Evolutionary conservation across 1,140 invertebrate species (phyloP).

Genomic region (Atta colombica): DNA sequence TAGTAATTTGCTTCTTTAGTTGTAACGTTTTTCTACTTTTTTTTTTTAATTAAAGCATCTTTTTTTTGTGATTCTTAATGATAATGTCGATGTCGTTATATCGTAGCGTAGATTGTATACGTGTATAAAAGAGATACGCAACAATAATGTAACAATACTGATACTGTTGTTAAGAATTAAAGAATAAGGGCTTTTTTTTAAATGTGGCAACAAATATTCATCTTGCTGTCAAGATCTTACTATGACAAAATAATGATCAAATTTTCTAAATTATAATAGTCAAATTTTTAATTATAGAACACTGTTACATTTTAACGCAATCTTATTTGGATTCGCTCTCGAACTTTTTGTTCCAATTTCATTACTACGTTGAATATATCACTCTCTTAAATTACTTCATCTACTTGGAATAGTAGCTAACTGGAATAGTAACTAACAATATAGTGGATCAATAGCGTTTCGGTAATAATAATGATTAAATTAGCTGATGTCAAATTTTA

Average conservation of each 20-base stretch:
- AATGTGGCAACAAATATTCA: not conserved
- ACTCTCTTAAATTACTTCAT: not conserved
- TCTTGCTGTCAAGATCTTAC: not conserved
- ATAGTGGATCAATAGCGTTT: not conserved
- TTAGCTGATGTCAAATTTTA: not conserved
- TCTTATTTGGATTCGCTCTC: not conserved
- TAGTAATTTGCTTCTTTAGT: not conserved
- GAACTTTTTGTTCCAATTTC: not conserved
- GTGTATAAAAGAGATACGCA: too few species aligned
- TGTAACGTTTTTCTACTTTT: not conserved
- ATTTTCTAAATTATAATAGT: not conserved
- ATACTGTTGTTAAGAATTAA: too few species aligned
- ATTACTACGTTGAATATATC: not conserved
- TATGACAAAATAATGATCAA: not conserved
- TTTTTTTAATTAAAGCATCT: not conserved
- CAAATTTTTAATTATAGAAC: not conserved
- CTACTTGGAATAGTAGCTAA: not conserved
- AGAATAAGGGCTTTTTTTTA: too few species aligned
- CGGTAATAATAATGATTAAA: conserved; percentile 11
- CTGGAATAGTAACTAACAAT: not conserved
- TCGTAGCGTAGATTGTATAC: too few species aligned
- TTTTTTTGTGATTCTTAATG: not conserved
- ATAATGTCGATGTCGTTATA: too few species aligned
- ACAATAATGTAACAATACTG: too few species aligned
- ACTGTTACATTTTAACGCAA: not conserved